These are phyloP conservation scores for Periphyllus acericola DNA, from an alignment of 2,888 invertebrate species.

Conservation along the genomic window DNA sequence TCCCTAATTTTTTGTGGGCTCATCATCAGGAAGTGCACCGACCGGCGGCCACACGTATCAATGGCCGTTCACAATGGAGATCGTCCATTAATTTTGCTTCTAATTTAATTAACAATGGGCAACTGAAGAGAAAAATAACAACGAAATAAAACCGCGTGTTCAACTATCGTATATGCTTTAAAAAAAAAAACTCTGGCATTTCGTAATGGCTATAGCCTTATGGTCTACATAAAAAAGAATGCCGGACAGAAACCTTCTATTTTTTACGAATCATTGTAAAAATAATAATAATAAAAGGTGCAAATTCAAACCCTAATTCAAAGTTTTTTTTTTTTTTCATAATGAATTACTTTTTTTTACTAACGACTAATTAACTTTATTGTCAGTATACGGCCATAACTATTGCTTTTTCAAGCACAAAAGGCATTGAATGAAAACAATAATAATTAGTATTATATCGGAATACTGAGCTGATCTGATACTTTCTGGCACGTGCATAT, in stretches of 20 bases:
- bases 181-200: conserved; percentile 36
- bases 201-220: conserved; percentile 40
- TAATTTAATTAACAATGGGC: conserved; percentile 59
- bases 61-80: conserved; percentile 54
- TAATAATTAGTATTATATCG: conserved; percentile 18
- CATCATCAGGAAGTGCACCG: conserved; percentile 55
- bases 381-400: conserved; percentile 35
- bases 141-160: conserved; percentile 57
- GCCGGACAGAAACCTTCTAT: conserved; percentile 57
- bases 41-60: conserved; percentile 46
- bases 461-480: conserved; percentile 30
- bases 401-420: conserved; percentile 35
- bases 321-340: conserved; percentile 29
- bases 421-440: conserved; percentile 37
- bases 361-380: conserved; percentile 49
- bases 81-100: conserved; percentile 58
- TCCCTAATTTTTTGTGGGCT: conserved; percentile 44
- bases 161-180: conserved; percentile 45
- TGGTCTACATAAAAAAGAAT: conserved; percentile 43
- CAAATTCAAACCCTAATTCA: conserved; percentile 57
- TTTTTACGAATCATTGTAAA: conserved; percentile 59
- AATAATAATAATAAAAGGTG: conserved; percentile 50
- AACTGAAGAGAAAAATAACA: conserved; percentile 57
- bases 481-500: not conserved
- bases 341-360: conserved; percentile 46